Base-by-base conservation (phyloP, 2,797 vertebrate species). In the Phoebastria nigripes region DNA sequence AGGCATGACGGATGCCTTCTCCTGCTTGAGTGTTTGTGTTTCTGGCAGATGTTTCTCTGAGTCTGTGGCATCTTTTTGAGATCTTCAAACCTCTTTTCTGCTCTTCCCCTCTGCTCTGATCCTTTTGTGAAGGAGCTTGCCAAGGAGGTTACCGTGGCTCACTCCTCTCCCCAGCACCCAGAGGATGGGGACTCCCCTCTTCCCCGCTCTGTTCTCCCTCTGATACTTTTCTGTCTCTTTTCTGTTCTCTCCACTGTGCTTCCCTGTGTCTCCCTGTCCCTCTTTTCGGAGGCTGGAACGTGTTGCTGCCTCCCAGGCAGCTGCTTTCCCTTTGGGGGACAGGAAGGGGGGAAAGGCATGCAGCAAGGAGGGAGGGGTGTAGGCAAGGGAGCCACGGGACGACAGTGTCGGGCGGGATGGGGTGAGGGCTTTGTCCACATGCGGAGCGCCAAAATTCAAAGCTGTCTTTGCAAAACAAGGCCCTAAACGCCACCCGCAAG, bases 391-490 rank as follows among this genome's bases (percentile, higher is more conserved):
- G 22, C 14, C 0, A 0, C 5, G 2, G 31, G 15, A 41, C 1
- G 2, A 24, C 1, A 0, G 12, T 3, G 2, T 56, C 1, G 1
- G 5, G 19, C 4, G 3, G 16, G 15, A 66, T 37, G n/a, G 19
- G 37, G 6, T 11, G 12, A 76, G 21, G 33, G 5, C 4, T 76
- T 92, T 82, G 56, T 25, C 24, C 19, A 31, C 13, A 29, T 0
- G 0, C 1, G 1, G 4, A 59, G 3, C 4, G 14, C 5, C 6
- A 28, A 59, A 63, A 87, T 77, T 65, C 66, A 42, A 72, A 61
- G 16, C 12, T n/a, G 1, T 18, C 18, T 73, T 83, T 74, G 41
- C 28, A 29, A 84, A 88, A 47, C 8, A 44, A 71, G 33, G 12
- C 21, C 24, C 20, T 73, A 58, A 87, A 54, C 0, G 0, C 21